A percentile compares a stretch with the other conserved stretches of the same genome.
These are phyloP conservation scores for Rhinoraja longicauda DNA, from an alignment of 2,797 vertebrate genomes.

Conservation along the genomic window DNA sequence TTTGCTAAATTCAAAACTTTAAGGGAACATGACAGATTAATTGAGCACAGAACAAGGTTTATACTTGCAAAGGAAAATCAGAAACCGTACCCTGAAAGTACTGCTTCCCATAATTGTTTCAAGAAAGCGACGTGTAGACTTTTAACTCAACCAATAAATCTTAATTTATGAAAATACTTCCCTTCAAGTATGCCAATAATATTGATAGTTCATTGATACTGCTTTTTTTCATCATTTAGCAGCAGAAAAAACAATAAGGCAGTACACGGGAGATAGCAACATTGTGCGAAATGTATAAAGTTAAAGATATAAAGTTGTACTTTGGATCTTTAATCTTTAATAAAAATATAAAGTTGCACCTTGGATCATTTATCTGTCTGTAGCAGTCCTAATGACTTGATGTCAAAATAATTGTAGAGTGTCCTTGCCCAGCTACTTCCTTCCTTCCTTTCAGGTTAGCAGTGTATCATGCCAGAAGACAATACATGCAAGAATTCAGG, in stretches of 20 bases:
- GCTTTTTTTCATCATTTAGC: background rate
- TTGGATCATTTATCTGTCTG: background rate
- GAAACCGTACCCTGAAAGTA: background rate
- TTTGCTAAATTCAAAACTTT: background rate
- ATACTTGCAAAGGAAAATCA: no score
- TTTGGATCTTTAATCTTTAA: background rate
- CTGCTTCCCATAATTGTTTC: background rate
- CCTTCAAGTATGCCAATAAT: background rate
- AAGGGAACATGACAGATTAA: background rate
- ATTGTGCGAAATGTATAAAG: background rate
- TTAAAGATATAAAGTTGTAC: background rate
- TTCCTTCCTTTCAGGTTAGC: background rate
- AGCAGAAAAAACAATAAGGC: background rate
- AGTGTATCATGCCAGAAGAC: background rate
- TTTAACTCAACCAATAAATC: background rate
- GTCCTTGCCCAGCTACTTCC: background rate
- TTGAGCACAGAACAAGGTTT: background rate
- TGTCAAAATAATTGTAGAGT: background rate
- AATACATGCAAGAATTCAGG: background rate
- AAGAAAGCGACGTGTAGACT: background rate
- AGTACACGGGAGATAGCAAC: background rate
- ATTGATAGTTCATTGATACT: background rate
- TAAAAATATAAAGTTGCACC: background rate
- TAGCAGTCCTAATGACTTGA: background rate
- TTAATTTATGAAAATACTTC: background rate